These are phyloP conservation scores for Urocynchramus pylzowi DNA, from an alignment of 2,113 vertebrate genomes.

Conservation along the genomic window DNA sequence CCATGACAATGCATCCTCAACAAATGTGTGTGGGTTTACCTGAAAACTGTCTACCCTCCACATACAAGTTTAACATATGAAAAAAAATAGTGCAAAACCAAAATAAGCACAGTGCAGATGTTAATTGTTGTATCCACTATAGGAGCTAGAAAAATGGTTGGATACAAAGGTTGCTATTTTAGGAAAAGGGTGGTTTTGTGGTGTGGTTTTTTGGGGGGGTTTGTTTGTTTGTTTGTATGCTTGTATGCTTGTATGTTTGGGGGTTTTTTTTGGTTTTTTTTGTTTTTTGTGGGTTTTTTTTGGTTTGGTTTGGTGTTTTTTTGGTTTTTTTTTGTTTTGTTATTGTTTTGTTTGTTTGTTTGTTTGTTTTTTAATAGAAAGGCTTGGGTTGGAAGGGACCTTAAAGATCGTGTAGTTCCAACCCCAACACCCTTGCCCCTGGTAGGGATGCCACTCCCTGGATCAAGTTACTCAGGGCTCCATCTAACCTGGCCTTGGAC, in stretches of 20 bases:
- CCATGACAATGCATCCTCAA: rapidly evolving
- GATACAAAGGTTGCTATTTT: not conserved
- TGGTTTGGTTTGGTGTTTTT: too few relatives aligned
- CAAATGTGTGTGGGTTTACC: not conserved
- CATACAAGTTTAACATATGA: not conserved
- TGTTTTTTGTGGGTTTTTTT: not conserved
- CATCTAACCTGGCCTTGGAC: not conserved
- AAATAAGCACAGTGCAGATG: not conserved
- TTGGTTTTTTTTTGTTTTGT: not conserved
- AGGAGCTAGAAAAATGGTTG: not conserved
- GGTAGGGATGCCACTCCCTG: too few relatives aligned
- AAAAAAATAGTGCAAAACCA: not conserved
- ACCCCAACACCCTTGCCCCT: not conserved
- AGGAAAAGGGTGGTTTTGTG: not conserved
- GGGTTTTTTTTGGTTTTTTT: rapidly evolving
- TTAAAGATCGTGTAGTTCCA: not conserved
- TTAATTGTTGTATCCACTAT: rapidly evolving
- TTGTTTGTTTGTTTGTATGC: not conserved
- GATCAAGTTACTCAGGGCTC: not conserved
- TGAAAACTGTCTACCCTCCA: not conserved
- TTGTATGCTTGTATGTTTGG: not conserved
- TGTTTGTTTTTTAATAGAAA: not conserved
- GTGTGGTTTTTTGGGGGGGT: too few relatives aligned
- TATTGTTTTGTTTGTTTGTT: not conserved
- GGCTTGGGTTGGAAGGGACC: not conserved